phyloP scores from a whole-genome alignment of 2,888 invertebrate species.

The Nephrocerus scutellatus region DNA sequence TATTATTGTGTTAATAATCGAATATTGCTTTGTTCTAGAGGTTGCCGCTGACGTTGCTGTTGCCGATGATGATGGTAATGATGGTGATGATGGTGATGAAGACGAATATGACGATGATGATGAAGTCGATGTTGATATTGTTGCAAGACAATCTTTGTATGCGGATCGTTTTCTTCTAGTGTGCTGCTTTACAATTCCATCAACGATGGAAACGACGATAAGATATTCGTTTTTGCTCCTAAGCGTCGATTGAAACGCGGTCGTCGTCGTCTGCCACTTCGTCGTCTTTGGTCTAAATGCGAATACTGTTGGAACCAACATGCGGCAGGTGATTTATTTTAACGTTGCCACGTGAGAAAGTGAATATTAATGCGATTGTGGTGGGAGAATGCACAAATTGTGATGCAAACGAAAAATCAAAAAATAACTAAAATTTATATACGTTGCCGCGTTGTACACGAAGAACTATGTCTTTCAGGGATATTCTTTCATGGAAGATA shows the following conservation, averaged over 20 bases:
- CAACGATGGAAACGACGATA: not conserved
- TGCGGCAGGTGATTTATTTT: slow-evolving; percentile 36
- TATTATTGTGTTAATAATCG: slow-evolving; percentile 5
- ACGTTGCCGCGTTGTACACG: too few relatives aligned
- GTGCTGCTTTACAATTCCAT: too few relatives aligned
- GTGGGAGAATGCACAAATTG: too few relatives aligned
- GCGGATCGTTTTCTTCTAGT: too few relatives aligned
- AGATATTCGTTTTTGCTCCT: slow-evolving; percentile 16
- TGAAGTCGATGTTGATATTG: slow-evolving; percentile 15
- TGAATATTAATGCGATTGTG: not conserved
- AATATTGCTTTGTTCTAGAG: not conserved
- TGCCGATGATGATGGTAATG: slow-evolving; percentile 10
- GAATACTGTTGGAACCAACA: slow-evolving; percentile 38
- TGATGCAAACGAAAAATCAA: too few relatives aligned
- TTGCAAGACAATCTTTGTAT: too few relatives aligned
- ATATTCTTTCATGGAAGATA: too few relatives aligned
- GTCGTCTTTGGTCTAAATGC: slow-evolving; percentile 27
- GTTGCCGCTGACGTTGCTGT: not conserved
- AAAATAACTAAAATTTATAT: too few relatives aligned
- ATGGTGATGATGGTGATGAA: slow-evolving; percentile 7
- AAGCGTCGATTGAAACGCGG: slow-evolving; percentile 21
- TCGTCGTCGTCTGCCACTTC: slow-evolving; percentile 28
- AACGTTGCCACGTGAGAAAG: slow-evolving; percentile 7
- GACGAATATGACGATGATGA: slow-evolving; percentile 1
- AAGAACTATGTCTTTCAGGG: too few relatives aligned